Evolutionary conservation across 2,113 vertebrate genomes (phyloP), one percentile per base, ranked within the genome.

Genomic region (Otis tarda): DNA sequence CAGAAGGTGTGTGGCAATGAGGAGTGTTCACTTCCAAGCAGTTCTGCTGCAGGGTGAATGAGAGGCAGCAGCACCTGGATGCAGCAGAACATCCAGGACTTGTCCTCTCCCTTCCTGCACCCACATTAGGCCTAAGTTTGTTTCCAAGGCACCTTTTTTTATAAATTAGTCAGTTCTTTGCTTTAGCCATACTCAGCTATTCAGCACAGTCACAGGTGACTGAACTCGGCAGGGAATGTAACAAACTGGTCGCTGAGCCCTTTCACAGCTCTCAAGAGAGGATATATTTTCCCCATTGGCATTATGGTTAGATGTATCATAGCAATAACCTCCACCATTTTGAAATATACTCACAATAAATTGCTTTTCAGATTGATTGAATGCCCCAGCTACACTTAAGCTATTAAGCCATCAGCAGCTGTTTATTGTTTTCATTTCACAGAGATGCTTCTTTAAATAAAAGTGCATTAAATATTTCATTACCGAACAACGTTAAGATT

Each of bases 351-450:
- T 93, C 65, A 67, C 65, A 83, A 63, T 79, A 85, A 85, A 63
- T 63, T 87, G 87, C 63, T 89, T 93, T 87, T 82, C 83, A 87
- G 64, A 82, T 35, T 89, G 91, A 94, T 19, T 68, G 61, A 84
- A 61, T 60, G 49, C 25, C 70, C 39, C 79, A 82, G 37, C 61
- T 85, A 73, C 39, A 60, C 39, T 94, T 56, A 59, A 64, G 56
- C 69, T 92, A 91, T 95, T 87, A 87, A 96, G 65, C 81, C 41
- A 95, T 85, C 93, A 89, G 47, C 45, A 82, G 69, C 78, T 87
- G 61, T 96, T 95, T 91, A 95, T 92, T 93, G 83, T 59, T 94
- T 89, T 94, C 49, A 94, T 96, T 90, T 90, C 82, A 84, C 82
- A 84, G 45, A 86, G 19, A 49, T 13, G 8, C 67, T 91, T 68